Conservation (phyloP, 2,888 invertebrate genomes). For the Nebria brevicollis region DNA sequence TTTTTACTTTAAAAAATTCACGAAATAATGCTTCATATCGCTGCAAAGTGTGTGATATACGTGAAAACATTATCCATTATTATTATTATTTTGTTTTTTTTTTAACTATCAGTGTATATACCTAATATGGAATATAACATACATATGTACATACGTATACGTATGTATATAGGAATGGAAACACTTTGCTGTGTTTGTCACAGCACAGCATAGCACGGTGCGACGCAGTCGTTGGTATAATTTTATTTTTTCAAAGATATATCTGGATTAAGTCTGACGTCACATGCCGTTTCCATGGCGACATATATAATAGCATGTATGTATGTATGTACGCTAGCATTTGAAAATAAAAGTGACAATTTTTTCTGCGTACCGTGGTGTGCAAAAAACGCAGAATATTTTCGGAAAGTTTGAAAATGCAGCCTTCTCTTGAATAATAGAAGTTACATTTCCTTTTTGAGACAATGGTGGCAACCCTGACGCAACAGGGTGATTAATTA, state of each 20-base stretch:
- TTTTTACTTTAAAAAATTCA: neutral
- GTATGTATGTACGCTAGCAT: neutral
- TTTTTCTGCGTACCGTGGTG: neutral
- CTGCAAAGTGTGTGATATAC: neutral
- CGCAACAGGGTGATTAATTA: too few species aligned
- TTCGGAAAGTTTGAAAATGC: too few species aligned
- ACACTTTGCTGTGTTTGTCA: constrained; percentile 11
- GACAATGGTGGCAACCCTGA: too few species aligned
- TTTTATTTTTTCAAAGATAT: neutral
- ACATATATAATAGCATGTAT: neutral
- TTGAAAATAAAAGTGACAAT: neutral
- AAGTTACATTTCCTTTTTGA: too few species aligned
- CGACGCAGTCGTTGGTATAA: neutral
- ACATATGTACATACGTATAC: too few species aligned
- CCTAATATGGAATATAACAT: too few species aligned
- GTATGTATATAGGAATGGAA: neutral
- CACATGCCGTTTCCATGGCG: neutral
- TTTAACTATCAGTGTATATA: too few species aligned
- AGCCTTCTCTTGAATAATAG: too few species aligned
- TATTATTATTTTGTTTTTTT: too few species aligned
- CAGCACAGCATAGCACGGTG: neutral
- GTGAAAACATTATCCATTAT: neutral
- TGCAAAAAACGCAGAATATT: too few species aligned
- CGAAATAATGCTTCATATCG: neutral
- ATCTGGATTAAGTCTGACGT: neutral